Percentiles rank a stretch among this genome's conserved stretches.
These are phyloP conservation scores for Spizella passerina DNA, from an alignment of 2,797 vertebrate genomes.

Conservation along the genomic window DNA sequence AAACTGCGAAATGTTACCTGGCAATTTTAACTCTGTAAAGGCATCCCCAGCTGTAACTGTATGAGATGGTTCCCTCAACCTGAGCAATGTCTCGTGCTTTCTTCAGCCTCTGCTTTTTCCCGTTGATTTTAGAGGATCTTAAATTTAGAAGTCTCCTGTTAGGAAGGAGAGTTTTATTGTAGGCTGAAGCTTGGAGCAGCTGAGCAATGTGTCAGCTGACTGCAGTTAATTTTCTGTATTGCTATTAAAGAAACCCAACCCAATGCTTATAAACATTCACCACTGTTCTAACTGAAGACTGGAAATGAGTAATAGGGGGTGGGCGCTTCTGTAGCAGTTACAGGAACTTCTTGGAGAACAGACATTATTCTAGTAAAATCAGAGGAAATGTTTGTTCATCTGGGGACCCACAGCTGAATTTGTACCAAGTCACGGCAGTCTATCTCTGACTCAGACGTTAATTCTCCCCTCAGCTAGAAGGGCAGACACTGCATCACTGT, in stretches of 20 bases:
- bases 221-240: background rate
- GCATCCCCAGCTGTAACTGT: background rate
- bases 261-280: background rate
- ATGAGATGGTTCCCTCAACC: fast-evolving
- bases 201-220: background rate
- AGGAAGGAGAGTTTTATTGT: background rate
- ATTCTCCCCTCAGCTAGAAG: background rate
- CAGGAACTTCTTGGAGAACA: background rate
- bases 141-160: background rate
- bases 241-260: background rate
- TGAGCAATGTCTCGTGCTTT: fast-evolving
- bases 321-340: background rate
- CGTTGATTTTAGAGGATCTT: background rate
- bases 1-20: constrained; percentile 82
- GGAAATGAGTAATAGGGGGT: background rate
- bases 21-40: constrained; percentile 39
- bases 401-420: background rate
- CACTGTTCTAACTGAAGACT: background rate
- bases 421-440: background rate
- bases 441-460: fast-evolving
- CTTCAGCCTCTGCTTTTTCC: background rate
- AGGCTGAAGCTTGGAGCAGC: background rate
- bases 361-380: background rate
- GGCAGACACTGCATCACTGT: fast-evolving
- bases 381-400: background rate